Conservation (phyloP, 2,797 vertebrate genomes). For the Cygnus olor region DNA sequence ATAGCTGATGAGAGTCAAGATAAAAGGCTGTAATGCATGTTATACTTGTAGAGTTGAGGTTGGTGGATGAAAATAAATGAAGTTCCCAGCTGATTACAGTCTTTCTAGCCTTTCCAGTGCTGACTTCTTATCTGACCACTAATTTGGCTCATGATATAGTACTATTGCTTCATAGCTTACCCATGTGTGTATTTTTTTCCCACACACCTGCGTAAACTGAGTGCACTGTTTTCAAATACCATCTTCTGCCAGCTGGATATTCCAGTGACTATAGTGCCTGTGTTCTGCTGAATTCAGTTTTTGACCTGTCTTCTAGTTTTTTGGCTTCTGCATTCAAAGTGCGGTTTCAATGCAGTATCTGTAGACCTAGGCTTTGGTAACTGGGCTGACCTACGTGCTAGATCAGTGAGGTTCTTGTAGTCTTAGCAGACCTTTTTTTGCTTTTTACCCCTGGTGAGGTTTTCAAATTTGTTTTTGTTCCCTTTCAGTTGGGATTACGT, state of each 20-base stretch:
- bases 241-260: not conserved
- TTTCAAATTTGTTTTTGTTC: not conserved
- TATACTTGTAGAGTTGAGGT: not conserved
- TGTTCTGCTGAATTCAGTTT: not conserved
- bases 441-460: not conserved
- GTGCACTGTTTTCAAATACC: not conserved
- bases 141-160: not conserved
- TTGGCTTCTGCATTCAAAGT: not conserved
- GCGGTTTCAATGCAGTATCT: accelerated
- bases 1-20: not conserved
- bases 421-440: not conserved
- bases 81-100: not conserved
- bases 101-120: not conserved
- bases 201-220: not conserved
- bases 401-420: not conserved
- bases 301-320: not conserved
- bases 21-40: not conserved
- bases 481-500: not conserved
- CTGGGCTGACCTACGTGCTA: not conserved
- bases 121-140: not conserved
- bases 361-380: not conserved
- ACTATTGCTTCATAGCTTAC: not conserved
- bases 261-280: not conserved
- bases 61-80: not conserved
- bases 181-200: not conserved